Base-by-base conservation (phyloP, 2,113 vertebrate genomes). In the Nanger granti region DNA sequence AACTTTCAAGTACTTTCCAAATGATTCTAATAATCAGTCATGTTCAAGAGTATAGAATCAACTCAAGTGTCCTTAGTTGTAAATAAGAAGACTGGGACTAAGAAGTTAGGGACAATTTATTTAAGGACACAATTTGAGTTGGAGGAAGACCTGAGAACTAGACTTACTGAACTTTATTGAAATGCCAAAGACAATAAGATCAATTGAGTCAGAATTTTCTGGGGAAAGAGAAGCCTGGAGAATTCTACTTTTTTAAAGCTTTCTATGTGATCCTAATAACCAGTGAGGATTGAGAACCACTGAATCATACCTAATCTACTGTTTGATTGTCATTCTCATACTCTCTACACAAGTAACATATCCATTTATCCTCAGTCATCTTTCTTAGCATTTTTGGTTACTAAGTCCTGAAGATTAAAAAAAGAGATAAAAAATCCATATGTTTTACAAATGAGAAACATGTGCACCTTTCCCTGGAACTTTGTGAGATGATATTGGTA, bases 181-280 rank as follows among this genome's bases (percentile, higher is more conserved):
- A 82, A 69, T 62, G 29, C 59, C 52, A 64, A 44, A 69, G n/a
- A 11, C 17, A 73, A 4, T 60, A 87, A 47, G 44, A 69, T 2
- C 8, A 93, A 29, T 37, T 54, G 7, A 93, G 41, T 95, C 26
- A 87, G 52, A 60, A 60, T 59, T 91, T 95, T 29, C 60, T 34
- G 29, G 20, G 3, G 13, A 1, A 20, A 44, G 20, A 24, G 31
- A 89, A 8, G 17, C 14, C 37, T 17, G 3, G 20, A 52, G 8
- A 66, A 9, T 34, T 59, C 31, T 85, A 28, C 41, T 37, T 59
- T 95, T 80, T 26, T 55, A n/a, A 95, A 80, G 1, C 54, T 79
- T 57, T 54, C 41, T 93, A 73, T 17, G 14, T 66, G 2, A 94
- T 57, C 90, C 34, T 64, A 88, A 57, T 86, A 89, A 31, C 55